These are phyloP conservation scores for Sebastes trivittatus DNA, from an alignment of 2,797 vertebrate species.

Conservation along the genomic window DNA sequence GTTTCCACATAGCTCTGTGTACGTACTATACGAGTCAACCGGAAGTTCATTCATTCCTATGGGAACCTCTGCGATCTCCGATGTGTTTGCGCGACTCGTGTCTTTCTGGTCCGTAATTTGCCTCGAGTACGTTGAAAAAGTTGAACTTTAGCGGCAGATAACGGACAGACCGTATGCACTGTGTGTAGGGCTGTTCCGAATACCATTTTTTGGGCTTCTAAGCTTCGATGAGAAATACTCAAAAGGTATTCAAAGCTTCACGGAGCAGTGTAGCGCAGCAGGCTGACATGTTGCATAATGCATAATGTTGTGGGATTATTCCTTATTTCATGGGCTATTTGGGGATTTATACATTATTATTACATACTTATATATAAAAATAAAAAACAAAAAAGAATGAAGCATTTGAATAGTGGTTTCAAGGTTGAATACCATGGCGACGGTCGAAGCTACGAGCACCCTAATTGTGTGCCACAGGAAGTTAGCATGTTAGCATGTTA, in stretches of 20 bases:
- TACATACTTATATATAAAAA: no score
- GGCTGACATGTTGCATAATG: no score
- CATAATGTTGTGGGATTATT: no score
- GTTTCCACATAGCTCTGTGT: not conserved
- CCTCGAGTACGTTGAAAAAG: not conserved
- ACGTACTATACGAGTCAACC: no score
- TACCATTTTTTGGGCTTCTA: not conserved
- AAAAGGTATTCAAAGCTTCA: not conserved
- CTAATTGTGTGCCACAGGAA: no score
- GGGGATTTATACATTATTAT: no score
- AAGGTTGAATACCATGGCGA: no score
- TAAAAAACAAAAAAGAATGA: no score
- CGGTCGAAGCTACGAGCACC: no score
- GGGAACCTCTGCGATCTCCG: not conserved
- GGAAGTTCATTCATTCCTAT: not conserved
- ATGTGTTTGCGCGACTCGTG: not conserved
- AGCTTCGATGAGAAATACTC: not conserved
- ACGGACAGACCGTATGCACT: not conserved
- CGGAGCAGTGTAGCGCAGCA: not conserved
- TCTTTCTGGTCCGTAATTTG: not conserved
- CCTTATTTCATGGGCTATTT: no score
- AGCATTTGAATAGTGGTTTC: no score
- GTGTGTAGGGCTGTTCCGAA: not conserved
- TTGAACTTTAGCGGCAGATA: not conserved
- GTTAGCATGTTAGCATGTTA: no score